Evolutionary conservation across 2,113 vertebrate genomes (phyloP), one percentile per base, ranked within the genome.

Genomic region (Spilogale gracilis): DNA sequence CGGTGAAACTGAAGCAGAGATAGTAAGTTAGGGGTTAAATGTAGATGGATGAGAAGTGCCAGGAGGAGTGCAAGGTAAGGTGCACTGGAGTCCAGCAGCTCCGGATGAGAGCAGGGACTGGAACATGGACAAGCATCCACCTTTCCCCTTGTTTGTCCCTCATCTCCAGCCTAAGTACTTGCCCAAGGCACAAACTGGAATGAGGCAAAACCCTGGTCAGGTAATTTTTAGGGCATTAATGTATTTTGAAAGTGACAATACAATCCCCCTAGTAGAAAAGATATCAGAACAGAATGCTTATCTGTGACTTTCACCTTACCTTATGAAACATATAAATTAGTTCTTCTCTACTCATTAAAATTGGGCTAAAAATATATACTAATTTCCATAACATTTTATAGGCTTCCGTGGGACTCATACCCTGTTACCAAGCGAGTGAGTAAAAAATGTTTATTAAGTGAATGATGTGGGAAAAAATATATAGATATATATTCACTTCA

Each of bases 311-410:
- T 85, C 54, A 93, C 73, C 52, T 91, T 80, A 65, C 67, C 10
- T 85, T 60, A 11, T 27, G 81, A 89, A 90, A 60, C 54, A 95
- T 8, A 32, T 52, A 96, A 96, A 93, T 93, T 81, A 96, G 61
- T 81, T 87, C 60, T 90, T 97, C 89, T 85, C 89, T 25, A 32
- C 56, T 97, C 60, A 86, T 88, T 95, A 89, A 94, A 95, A 85
- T 21, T 61, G 58, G 60, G 73, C 78, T 93, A 81, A 94, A 93
- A 94, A 89, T 85, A 82, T 25, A 87, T 45, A 17, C 54, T 54
- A 92, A 78, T 89, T 91, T 85, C 80, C 67, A 95, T 65, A 93
- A 60, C 78, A 67, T 67, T 86, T 30, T 93, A 6, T 82, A 86
- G 79, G 16, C 17, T 82, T 95, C n/a, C 71, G 6, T 69, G 20